A percentile compares a stretch with the other conserved stretches of the same genome.
Evolutionary conservation across 2,797 vertebrate species (phyloP).

Genomic region (Chiroxiphia lanceolata): DNA sequence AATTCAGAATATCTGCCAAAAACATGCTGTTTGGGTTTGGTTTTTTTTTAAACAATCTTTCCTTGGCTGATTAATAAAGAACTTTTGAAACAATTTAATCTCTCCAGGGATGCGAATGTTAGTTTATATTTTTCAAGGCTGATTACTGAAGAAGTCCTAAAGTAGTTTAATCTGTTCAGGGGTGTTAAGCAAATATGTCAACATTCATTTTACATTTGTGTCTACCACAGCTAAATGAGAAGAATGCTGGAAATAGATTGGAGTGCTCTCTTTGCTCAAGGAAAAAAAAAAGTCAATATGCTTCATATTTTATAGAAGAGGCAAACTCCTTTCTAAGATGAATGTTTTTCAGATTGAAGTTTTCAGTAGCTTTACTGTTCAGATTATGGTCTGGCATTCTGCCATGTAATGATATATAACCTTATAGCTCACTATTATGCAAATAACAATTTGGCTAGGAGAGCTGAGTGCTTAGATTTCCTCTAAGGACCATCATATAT

Average conservation of each 20-base stretch:
- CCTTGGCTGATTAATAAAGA: conserved; percentile 56
- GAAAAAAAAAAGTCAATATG: conserved; percentile 47
- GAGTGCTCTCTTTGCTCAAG: conserved; percentile 46
- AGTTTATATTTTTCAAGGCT: conserved; percentile 67
- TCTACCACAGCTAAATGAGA: conserved; percentile 57
- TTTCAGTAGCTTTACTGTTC: conserved; percentile 70
- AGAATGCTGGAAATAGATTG: conserved; percentile 66
- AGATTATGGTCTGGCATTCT: conserved; percentile 69
- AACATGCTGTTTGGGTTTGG: not conserved
- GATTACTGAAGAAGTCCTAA: conserved; percentile 68
- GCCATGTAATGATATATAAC: conserved; percentile 72
- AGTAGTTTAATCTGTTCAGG: conserved; percentile 64
- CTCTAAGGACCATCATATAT: conserved; percentile 70
- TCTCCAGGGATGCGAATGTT: conserved; percentile 32
- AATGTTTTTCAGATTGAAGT: conserved; percentile 67
- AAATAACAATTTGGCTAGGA: conserved; percentile 74
- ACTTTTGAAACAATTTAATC: conserved; percentile 69
- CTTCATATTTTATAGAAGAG: conserved; percentile 60
- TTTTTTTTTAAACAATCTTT: not conserved
- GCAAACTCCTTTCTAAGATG: conserved; percentile 59
- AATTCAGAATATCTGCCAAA: conserved; percentile 11
- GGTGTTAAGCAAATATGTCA: conserved; percentile 73
- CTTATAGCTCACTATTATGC: conserved; percentile 71
- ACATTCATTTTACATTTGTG: conserved; percentile 70
- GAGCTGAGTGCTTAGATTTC: conserved; percentile 59